Evolutionary conservation across 92 coral and sea anemone species (phyloP), one percentile per base, ranked within the genome.

Genomic region (Nematostella vectensis): DNA sequence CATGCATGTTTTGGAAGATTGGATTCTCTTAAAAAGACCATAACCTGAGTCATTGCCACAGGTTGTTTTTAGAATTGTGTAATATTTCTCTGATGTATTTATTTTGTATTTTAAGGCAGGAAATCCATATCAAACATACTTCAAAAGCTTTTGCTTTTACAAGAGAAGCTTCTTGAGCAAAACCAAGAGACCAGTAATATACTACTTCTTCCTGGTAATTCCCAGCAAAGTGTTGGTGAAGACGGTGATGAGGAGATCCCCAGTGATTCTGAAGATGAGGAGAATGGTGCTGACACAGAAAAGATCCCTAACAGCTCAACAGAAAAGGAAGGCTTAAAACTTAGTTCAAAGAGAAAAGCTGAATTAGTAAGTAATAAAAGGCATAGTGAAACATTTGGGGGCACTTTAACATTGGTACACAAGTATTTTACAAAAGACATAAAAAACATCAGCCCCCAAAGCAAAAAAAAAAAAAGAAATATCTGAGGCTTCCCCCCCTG

Each of bases 241-340:
- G 82, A 74, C 19, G 66, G 60, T 51, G 85, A 89, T 42, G 95
- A 85, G 59, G 95, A 85, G 54, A 89, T 89, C 20, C 71, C 91
- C 23, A 85, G 95, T 60, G 97, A 89, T 29, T 63, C 79, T 30
- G 95, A 81, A 50, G 81, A 77, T 27, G 86, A 80, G 50, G 65
- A 64, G 22, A 72, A 74, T 63, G 75, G 73, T 33, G 63, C 58
- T 19, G 66, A 52, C 31, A 50, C 50, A 15, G 58, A 65, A 17
- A 71, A 55, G 33, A n/a, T n/a, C n/a, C n/a, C n/a, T n/a, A 45
- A 57, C 28, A 50, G 15, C 2, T 42, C 23, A 0, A 61, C 65
- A 25, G 64, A 57, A 3, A 65, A 36, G 29, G 25, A 50, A 4
- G 62, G 72, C 17, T 54, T 83, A 28, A 83, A 69, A 50, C 63